Base-by-base conservation (phyloP, 2,888 invertebrate species). In the Notodonta dromedarius region DNA sequence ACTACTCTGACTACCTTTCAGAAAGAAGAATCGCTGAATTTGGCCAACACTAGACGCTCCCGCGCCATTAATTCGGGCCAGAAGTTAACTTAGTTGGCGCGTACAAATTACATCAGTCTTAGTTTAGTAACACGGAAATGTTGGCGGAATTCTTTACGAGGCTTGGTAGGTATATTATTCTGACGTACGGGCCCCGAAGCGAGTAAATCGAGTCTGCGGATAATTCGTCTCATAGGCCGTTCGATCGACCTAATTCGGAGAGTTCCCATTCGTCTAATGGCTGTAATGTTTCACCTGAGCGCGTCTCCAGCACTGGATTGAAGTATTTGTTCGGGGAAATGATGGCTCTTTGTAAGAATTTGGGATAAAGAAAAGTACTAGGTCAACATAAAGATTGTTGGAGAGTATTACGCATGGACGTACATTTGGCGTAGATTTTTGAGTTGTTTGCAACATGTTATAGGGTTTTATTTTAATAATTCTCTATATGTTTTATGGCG, bases 91-190 rank as follows among this genome's bases (percentile, higher is more conserved):
- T 77, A 80, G 80, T 82, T 83, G 74, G 72, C 70, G 76, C 76
- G 77, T 78, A 84, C 83, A 87, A 89, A 89, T 89, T 84, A 88
- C 85, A 85, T 86, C 83, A 83, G 80, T 85, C 86, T 86, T 85
- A 86, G 85, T 86, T 86, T 78, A 77, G 82, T 77, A 78, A 82
- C 79, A 80, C 72, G 78, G 79, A 81, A 85, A 85, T 83, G 82
- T 83, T 80, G 69, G 70, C 72, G 67, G 79, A 84, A 85, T 86
- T 87, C 82, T 87, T 86, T 84, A 83, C 80, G 74, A 78, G 65
- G 54, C 56, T 63, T 61, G 57, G 67, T 71, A 69, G 66, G 64
- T 72, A 72, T 24, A 24, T 24, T 24, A 24, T 24, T 24, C 24
- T 70, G 72, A 76, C 75, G 79, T 78, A 67, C 24, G 78, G 73